A percentile compares a stretch with the other conserved stretches of the same genome.
phyloP scores from a whole-genome alignment of 2,888 invertebrate species.

The Agrotis exclamationis region DNA sequence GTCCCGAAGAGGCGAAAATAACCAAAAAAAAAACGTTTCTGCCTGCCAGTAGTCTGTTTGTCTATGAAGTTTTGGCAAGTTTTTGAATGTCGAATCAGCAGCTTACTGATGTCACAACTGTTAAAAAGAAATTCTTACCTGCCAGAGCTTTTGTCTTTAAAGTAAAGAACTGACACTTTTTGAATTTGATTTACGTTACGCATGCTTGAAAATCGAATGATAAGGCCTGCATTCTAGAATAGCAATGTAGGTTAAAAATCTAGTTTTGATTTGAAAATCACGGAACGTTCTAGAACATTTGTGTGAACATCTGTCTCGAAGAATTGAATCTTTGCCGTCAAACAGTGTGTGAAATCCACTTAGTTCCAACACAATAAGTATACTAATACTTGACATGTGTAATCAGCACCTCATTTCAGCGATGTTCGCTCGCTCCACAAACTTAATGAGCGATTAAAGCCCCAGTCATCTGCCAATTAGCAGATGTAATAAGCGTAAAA shows the following conservation, averaged over 20 bases:
- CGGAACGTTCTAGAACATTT: conserved; percentile 5
- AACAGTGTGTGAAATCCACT: conserved; percentile 46
- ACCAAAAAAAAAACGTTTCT: too few relatives aligned
- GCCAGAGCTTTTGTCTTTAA: neutral
- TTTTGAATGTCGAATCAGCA: conserved; percentile 2
- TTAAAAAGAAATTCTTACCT: neutral
- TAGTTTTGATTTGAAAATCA: neutral
- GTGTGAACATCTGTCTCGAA: neutral
- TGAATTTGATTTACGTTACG: neutral
- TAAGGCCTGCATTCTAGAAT: neutral
- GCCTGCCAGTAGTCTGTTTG: neutral
- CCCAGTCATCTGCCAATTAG: conserved; percentile 61
- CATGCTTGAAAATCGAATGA: neutral
- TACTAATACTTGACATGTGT: conserved; percentile 57
- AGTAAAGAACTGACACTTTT: neutral
- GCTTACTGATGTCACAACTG: conserved; percentile 22
- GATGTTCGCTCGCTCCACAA: conserved; percentile 43
- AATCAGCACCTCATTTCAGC: conserved; percentile 54
- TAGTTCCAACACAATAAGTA: conserved; percentile 57
- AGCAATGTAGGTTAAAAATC: neutral
- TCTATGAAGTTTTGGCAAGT: neutral
- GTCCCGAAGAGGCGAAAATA: too few relatives aligned
- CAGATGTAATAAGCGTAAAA: conserved; percentile 60
- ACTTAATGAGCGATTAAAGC: conserved; percentile 59
- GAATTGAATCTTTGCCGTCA: conserved; percentile 15